Percentiles rank a stretch among this genome's conserved stretches.
These are phyloP conservation scores for Lasius fuliginosus DNA, from an alignment of 2,888 invertebrate genomes.

Conservation along the genomic window DNA sequence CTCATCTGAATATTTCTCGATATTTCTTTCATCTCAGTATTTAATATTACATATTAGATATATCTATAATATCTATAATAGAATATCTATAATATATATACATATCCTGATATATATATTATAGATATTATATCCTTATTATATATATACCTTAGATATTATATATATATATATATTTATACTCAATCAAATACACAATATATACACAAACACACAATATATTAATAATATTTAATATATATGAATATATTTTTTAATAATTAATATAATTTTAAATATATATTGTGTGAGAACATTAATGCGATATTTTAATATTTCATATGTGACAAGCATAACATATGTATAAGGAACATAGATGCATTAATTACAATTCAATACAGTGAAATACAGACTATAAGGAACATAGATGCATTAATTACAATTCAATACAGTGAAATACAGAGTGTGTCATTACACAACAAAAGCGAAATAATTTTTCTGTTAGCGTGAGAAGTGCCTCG, in stretches of 20 bases:
- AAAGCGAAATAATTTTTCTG: not conserved
- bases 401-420: not conserved
- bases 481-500: not conserved
- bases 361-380: conserved; percentile 1
- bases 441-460: not conserved
- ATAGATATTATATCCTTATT: too few species aligned
- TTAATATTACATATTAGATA: conserved; percentile 11
- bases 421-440: not conserved
- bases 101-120: not conserved
- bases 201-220: not conserved
- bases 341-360: not conserved
- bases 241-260: not conserved
- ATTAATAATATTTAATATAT: not conserved
- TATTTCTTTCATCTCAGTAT: not conserved
- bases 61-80: not conserved
- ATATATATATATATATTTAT: not conserved
- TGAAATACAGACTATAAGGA: not conserved
- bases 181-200: not conserved
- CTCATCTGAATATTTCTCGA: not conserved
- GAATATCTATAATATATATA: not conserved
- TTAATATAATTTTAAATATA: not conserved
- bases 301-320: not conserved
- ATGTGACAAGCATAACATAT: not conserved
- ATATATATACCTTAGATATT: too few species aligned
- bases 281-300: not conserved